Evolutionary conservation across 2,888 invertebrate species (phyloP).

Genomic region (Perdita meconis): DNA sequence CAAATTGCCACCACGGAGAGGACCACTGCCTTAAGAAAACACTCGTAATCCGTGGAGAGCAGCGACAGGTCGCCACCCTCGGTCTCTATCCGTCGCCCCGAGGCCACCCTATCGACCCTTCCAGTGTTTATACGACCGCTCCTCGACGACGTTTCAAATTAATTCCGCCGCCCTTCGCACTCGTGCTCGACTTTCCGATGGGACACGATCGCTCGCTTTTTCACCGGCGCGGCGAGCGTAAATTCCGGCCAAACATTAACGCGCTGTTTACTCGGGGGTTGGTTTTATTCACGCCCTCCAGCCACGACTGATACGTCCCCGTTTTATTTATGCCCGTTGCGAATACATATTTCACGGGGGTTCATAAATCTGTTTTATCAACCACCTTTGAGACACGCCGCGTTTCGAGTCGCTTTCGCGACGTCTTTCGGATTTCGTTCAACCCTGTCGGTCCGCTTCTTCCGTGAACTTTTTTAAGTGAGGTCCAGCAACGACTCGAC

Average conservation of each 20-base stretch:
- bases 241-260: conserved; percentile 12
- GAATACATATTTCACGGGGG: conserved; percentile 9
- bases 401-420: background rate
- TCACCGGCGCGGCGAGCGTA: background rate
- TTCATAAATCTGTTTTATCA: conserved; percentile 33
- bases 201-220: conserved; percentile 4
- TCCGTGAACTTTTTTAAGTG: background rate
- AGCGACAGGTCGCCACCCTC: conserved; percentile 71
- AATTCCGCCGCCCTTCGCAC: conserved; percentile 56
- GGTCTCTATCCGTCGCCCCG: conserved; percentile 70
- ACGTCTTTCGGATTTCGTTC: conserved; percentile 1
- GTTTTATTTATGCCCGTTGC: conserved; percentile 17
- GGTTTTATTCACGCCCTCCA: conserved; percentile 5
- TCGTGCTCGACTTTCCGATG: conserved; percentile 48
- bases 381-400: background rate
- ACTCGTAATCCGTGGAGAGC: conserved; percentile 78
- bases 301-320: background rate
- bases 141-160: conserved; percentile 68
- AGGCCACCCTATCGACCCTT: conserved; percentile 49
- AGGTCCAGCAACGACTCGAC: conserved; percentile 14
- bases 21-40: conserved; percentile 75
- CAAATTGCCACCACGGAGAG: conserved; percentile 73
- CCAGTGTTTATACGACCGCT: conserved; percentile 42
- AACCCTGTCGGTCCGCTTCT: conserved; percentile 2
- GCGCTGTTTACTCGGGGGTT: conserved; percentile 29